Conservation (phyloP, 2,113 vertebrate genomes). For the Misgurnus anguillicaudatus region DNA sequence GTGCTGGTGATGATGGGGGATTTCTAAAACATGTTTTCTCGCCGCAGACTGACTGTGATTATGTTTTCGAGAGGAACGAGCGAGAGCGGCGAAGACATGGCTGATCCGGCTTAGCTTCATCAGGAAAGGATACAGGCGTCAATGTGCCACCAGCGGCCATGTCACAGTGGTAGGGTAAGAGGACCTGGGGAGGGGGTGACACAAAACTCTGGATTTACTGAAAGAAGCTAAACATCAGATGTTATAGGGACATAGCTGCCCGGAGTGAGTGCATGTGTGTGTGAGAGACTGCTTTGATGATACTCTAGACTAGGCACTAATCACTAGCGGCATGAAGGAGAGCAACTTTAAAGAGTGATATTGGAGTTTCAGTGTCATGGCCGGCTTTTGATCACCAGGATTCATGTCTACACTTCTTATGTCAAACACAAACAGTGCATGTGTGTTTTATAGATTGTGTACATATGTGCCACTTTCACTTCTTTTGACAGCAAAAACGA, state of each 20-base stretch:
- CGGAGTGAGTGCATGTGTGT: slow-evolving; percentile 1
- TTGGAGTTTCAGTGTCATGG: slow-evolving; percentile 47
- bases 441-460: slow-evolving; percentile 5
- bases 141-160: slow-evolving; percentile 61
- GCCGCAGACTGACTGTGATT: slow-evolving; percentile 49
- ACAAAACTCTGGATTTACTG: slow-evolving; percentile 69
- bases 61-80: slow-evolving; percentile 47
- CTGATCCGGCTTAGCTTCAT: slow-evolving; percentile 76
- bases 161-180: slow-evolving; percentile 62
- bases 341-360: slow-evolving; percentile 41
- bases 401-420: slow-evolving; percentile 42
- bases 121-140: slow-evolving; percentile 57
- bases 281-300: slow-evolving; percentile 47
- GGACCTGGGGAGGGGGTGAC: slow-evolving; percentile 69
- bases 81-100: slow-evolving; percentile 55
- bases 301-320: slow-evolving; percentile 46
- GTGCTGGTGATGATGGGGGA: slow-evolving; percentile 64
- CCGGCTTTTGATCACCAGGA: slow-evolving; percentile 53
- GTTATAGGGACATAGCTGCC: slow-evolving; percentile 40
- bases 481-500: slow-evolving; percentile 11
- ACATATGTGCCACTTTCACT: slow-evolving; percentile 22
- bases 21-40: slow-evolving; percentile 29
- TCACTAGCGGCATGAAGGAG: slow-evolving; percentile 41
- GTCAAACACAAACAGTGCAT: slow-evolving; percentile 32
- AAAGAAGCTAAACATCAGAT: slow-evolving; percentile 61